Evolutionary conservation across 37 sponge, comb jelly and placozoan genomes (phyloP).

Genomic region (Ephydatia muelleri): DNA sequence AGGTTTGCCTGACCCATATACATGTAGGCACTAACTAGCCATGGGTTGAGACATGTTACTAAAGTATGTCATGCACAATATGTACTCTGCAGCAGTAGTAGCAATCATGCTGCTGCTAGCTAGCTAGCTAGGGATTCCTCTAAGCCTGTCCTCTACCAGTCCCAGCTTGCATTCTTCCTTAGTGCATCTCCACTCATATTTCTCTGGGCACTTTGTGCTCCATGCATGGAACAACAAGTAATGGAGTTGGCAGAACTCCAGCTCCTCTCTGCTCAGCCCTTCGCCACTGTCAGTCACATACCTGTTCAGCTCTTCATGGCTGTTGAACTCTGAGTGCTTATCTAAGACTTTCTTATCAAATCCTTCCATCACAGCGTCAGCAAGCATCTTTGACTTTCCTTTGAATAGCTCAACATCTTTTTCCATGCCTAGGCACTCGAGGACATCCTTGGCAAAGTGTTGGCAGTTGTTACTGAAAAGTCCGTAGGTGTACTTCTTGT

Average conservation of each 20-base stretch:
- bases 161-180: not conserved
- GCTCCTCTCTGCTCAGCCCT: not conserved
- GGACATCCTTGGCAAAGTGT: conserved; percentile 29
- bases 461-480: conserved; percentile 31
- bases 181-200: conserved; percentile 14
- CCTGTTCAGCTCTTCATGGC: not conserved
- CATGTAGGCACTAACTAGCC: too few relatives aligned
- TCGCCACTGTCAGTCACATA: not conserved
- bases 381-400: not conserved
- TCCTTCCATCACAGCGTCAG: not conserved
- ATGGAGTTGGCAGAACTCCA: conserved; percentile 23
- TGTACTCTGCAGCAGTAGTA: too few relatives aligned
- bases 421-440: conserved; percentile 3
- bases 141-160: not conserved
- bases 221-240: conserved; percentile 31
- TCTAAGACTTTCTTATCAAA: not conserved
- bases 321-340: not conserved
- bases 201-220: conserved; percentile 5
- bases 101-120: too few relatives aligned
- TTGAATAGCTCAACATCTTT: not conserved
- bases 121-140: too few relatives aligned
- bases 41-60: too few relatives aligned
- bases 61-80: too few relatives aligned
- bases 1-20: too few relatives aligned
- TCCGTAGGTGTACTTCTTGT: conserved; percentile 3